Conservation (phyloP, 2,888 invertebrate genomes). For the Acanthosepion pharaonis region DNA sequence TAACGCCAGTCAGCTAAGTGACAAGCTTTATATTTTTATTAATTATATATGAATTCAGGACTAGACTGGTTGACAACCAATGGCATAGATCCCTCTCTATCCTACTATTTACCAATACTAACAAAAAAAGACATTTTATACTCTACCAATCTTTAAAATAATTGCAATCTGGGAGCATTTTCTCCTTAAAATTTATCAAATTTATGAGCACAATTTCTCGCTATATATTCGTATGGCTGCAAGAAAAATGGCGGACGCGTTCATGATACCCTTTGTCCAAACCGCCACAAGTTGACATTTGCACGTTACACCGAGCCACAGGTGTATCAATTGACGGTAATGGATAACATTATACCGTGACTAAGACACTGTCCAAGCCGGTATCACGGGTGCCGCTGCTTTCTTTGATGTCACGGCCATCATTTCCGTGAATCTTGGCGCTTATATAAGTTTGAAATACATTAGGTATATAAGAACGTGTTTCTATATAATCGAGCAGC, state of each 20-base stretch:
- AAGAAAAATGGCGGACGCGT: not conserved
- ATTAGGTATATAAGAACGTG: not conserved
- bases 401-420: not conserved
- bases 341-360: constrained; percentile 9
- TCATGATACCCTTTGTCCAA: not conserved
- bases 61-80: too few relatives aligned
- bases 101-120: too few relatives aligned
- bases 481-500: too few relatives aligned
- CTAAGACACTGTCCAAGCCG: not conserved
- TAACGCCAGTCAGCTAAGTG: too few relatives aligned
- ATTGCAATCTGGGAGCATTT: too few relatives aligned
- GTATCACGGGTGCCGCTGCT: not conserved
- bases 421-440: not conserved
- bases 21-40: too few relatives aligned
- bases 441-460: constrained; percentile 22
- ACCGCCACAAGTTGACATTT: not conserved
- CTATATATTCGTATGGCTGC: not conserved
- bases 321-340: not conserved
- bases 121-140: too few relatives aligned
- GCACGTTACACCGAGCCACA: not conserved
- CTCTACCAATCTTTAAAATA: too few relatives aligned
- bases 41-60: too few relatives aligned
- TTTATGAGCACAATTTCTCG: not conserved
- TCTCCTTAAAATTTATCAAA: not conserved
- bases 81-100: too few relatives aligned